Conservation (phyloP, 2,113 vertebrate species). For the Prietella phreatophila region DNA sequence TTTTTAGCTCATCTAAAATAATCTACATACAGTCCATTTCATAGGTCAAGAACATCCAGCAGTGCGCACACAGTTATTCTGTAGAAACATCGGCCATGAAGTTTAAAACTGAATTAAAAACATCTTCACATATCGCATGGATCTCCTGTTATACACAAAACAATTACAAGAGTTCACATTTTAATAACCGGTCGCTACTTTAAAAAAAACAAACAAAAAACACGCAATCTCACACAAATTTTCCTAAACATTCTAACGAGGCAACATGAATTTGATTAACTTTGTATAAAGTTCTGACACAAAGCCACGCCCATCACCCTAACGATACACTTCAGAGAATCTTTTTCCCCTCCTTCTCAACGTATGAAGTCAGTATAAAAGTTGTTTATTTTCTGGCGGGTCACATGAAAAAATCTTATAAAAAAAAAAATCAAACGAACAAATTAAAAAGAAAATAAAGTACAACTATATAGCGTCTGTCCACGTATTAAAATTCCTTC, state of each 20-base stretch:
- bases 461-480: background rate
- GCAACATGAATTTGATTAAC: background rate
- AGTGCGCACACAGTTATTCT: background rate
- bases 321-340: background rate
- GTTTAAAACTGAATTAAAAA: background rate
- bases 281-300: background rate
- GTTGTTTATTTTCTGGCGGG: background rate
- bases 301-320: background rate
- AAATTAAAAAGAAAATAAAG: background rate
- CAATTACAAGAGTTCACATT: conserved; percentile 9
- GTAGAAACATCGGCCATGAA: background rate
- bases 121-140: background rate
- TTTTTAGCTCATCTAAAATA: background rate
- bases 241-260: background rate
- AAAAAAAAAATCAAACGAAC: background rate
- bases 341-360: background rate
- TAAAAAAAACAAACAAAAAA: background rate
- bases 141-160: background rate
- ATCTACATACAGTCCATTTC: background rate
- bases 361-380: background rate
- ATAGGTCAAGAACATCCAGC: background rate
- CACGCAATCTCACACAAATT: background rate
- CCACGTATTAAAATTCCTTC: background rate
- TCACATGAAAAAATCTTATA: too few relatives aligned
- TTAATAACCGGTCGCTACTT: background rate